Evolutionary conservation across 2,888 invertebrate species (phyloP), one percentile per base, ranked within the genome.

Genomic region (Mythimna albipuncta): DNA sequence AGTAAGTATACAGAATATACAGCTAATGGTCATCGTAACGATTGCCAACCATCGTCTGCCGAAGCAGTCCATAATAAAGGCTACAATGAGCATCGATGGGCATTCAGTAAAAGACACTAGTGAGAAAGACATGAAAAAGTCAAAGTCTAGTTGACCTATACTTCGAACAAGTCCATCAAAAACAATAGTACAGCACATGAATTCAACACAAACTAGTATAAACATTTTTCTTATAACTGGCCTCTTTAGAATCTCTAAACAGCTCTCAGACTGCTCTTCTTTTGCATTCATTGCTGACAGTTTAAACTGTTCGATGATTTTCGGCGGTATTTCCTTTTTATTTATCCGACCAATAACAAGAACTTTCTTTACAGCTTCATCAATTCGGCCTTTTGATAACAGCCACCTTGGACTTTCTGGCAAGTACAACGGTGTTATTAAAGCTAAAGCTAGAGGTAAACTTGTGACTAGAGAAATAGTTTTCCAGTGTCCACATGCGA

Each of bases 391-490:
- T 87, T 88, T 91, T 44, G 93, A 90, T 41, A 93, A 83, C 44
- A 93, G 77, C 93, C 93, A 93, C 81, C 91, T 89, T 55, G 93
- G 92, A 77, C 93, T 93, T 86, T 93, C 93, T 32, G 92, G 93
- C 74, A 93, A 69, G 59, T 91, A 81, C 32, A 92, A 87, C 57
- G 91, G 92, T 62, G 92, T 72, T 21, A 93, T 83, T 54, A 93
- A 52, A 70, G 89, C 91, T 52, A 91, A 77, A 0, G 83, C 89
- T 73, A 93, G 77, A 11, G 93, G 93, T 55, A 92, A 57, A 82
- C 93, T 93, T 64, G 93, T 93, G 67, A 88, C 93, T 85, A 94
- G 82, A 72, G 91, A 89, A 52, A 93, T 85, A 6, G 83, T 87
- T 84, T 91, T 92, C 94, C 94, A 94, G 84, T 94, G 88, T 26